Evolutionary conservation across 1,140 invertebrate species (phyloP).

Genomic region (Zaprionus gabonicus): DNA sequence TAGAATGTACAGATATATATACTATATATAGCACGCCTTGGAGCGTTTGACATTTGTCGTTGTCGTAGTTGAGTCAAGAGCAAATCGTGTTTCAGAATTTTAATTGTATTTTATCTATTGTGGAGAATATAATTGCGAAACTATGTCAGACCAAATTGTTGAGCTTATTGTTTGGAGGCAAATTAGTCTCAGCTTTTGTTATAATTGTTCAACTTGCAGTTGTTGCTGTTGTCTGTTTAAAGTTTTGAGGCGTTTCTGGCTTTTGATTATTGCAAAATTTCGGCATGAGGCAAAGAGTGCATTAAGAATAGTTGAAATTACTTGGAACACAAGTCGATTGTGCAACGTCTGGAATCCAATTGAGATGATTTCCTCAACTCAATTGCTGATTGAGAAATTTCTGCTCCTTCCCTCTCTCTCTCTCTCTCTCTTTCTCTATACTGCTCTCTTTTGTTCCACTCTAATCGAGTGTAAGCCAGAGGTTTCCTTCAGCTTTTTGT

Average conservation of each 20-base stretch:
- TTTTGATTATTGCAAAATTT: constrained; percentile 23
- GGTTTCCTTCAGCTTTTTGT: not conserved
- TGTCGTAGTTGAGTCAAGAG: constrained; percentile 50
- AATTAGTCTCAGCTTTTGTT: constrained; percentile 38
- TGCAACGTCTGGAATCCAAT: constrained; percentile 3
- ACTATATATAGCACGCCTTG: constrained; percentile 15
- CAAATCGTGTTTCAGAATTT: constrained; percentile 71
- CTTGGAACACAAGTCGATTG: constrained; percentile 6
- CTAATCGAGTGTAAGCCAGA: not conserved
- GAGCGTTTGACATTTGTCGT: constrained; percentile 61
- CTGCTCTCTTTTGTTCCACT: not conserved
- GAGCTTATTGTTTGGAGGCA: constrained; percentile 16
- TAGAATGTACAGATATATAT: not conserved
- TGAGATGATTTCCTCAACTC: constrained; percentile 12
- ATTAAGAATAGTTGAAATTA: constrained; percentile 14
- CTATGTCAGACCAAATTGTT: constrained; percentile 50
- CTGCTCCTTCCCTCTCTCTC: not conserved
- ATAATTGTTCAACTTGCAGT: constrained; percentile 5
- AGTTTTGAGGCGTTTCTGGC: constrained; percentile 23
- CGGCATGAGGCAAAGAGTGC: not conserved
- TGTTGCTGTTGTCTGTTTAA: not conserved
- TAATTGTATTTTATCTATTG: constrained; percentile 69
- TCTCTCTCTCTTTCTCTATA: not conserved
- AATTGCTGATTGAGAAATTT: not conserved
- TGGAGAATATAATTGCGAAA: constrained; percentile 62